Conservation (phyloP, 1,140 invertebrate genomes). For the Atta texana region DNA sequence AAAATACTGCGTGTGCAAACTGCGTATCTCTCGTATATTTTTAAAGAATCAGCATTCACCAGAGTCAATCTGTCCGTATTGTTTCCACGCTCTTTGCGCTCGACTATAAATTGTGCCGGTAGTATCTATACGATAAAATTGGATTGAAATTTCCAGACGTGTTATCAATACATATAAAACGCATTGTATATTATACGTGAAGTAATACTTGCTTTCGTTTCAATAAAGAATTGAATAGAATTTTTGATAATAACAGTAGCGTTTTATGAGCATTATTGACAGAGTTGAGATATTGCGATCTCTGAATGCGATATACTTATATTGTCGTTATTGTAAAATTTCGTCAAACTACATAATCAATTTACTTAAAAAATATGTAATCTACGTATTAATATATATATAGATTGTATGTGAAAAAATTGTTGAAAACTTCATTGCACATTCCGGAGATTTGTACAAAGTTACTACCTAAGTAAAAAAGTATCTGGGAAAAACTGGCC, state of each 20-base stretch:
- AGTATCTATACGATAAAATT: neutral
- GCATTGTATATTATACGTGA: neutral
- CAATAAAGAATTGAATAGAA: neutral
- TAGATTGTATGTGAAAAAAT: neutral
- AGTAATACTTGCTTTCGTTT: constrained; percentile 6
- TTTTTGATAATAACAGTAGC: neutral
- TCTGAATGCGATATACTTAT: neutral
- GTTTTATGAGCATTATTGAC: neutral
- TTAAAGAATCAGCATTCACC: constrained; percentile 21
- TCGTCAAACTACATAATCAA: neutral
- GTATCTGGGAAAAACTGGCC: no score
- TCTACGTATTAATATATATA: no score
- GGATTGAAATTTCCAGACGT: neutral
- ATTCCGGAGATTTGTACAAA: neutral
- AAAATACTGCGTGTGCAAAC: neutral
- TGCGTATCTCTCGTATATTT: neutral
- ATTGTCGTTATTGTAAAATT: neutral
- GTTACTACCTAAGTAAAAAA: neutral
- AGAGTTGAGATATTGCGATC: neutral
- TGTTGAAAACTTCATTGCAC: neutral
- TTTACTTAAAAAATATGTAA: constrained; percentile 3
- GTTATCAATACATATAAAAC: neutral
- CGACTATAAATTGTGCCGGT: constrained; percentile 4
- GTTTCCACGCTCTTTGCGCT: constrained; percentile 21
- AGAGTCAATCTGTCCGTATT: constrained; percentile 30